Evolutionary conservation across 2,888 invertebrate species (phyloP).

Genomic region (Drosophila niveifrons): DNA sequence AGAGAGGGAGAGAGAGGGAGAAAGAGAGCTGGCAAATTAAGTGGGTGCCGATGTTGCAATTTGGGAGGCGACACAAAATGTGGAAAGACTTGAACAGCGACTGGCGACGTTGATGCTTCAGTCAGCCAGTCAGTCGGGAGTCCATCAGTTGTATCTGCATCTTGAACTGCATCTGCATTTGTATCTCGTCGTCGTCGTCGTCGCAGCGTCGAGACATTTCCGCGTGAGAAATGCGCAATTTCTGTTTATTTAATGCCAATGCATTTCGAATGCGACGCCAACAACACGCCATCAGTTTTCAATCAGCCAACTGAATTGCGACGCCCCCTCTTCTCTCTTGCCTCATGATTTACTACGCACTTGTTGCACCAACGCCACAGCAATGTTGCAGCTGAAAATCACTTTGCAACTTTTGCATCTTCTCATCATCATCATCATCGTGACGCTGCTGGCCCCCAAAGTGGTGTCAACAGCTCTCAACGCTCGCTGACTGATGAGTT

Average conservation of each 20-base stretch:
- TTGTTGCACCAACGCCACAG: constrained; percentile 65
- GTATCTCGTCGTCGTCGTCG: constrained; percentile 20
- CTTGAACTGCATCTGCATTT: constrained; percentile 22
- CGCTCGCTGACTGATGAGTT: constrained; percentile 77
- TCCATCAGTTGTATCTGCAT: constrained; percentile 33
- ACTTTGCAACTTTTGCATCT: constrained; percentile 81
- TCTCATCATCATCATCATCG: constrained; percentile 66
- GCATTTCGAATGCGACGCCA: constrained; percentile 77
- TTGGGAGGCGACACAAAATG: constrained; percentile 25
- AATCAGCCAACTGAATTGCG: constrained; percentile 70
- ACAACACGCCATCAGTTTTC: constrained; percentile 79
- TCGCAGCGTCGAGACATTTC: constrained; percentile 60
- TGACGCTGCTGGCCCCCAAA: constrained; percentile 77
- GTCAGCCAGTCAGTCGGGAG: constrained; percentile 22
- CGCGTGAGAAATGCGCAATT: constrained; percentile 79
- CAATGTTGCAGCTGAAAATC: constrained; percentile 64
- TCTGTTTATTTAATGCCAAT: constrained; percentile 80
- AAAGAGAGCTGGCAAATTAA: constrained; percentile 69
- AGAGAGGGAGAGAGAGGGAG: too few relatives aligned
- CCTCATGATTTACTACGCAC: constrained; percentile 75
- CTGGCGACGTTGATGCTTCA: constrained; percentile 23
- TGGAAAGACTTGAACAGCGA: constrained; percentile 35
- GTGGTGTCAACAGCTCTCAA: constrained; percentile 80
- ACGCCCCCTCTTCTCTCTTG: constrained; percentile 19
- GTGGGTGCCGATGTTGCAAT: constrained; percentile 61